Base-by-base conservation (phyloP, 2,113 vertebrate species). In the Acrocephalus kingi region DNA sequence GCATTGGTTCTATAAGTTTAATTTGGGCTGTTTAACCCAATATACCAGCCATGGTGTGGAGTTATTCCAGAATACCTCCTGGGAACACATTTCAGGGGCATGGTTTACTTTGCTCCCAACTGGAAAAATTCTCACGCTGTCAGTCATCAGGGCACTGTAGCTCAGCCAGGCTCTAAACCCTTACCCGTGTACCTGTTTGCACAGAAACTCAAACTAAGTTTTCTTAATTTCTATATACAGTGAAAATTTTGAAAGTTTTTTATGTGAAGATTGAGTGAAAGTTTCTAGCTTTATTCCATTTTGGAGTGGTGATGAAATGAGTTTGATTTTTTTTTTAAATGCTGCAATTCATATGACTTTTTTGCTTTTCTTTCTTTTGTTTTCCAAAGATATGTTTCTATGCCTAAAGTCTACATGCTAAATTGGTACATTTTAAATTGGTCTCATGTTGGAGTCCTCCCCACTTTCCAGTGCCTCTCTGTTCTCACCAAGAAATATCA, bases 11-110 rank as follows among this genome's bases (percentile, higher is more conserved):
- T 75, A 0, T 33, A 49, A 41, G 64, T 77, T 90, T 86, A 95
- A 94, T 77, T 88, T 58, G 64, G 63, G 59, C 71, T 97, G 79
- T 93, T 95, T 88, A 94, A 88, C 51, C 82, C 92, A 96, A 93
- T 93, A 66, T 62, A 35, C 33, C 71, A 74, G 71, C 31, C 55
- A 28, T 52, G 64, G 48, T 88, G 71, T 85, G 58, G 95, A 96
- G 93, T 77, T 93, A 39, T 93, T 94, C 93, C 93, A 94, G 93
- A 95, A 58, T 48, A 13, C 30, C 86, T 90, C 94, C 41, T 68
- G 95, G 93, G 93, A 96, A 20, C 25, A 10, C 33, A 5, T 56
- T 89, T 51, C 59, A 59, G 89, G 82, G 74, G 64, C 52, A 20
- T 91, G 76, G 64, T 92, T 95, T 84, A 55, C 83, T 90, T 93